Evolutionary conservation across 2,797 vertebrate species (phyloP).

Genomic region (Crypturellus tataupa): DNA sequence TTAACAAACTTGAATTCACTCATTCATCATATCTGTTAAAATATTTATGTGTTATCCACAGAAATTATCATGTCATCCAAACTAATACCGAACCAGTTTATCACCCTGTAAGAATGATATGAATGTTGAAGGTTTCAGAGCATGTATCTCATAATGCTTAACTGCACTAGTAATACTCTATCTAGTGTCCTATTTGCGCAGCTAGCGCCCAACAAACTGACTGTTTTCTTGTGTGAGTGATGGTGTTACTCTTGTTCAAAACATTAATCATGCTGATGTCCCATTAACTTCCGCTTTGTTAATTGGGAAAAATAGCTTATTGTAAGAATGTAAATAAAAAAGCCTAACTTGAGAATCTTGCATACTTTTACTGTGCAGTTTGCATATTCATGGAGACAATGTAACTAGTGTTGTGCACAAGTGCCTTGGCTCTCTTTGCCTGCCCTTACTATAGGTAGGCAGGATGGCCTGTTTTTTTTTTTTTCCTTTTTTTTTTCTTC

Average conservation of each 20-base stretch:
- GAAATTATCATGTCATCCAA: neutral
- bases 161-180: neutral
- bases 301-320: neutral
- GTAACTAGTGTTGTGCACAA: neutral
- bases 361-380: neutral
- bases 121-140: neutral
- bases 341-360: neutral
- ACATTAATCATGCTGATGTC: neutral
- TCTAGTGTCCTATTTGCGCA: neutral
- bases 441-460: neutral
- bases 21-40: neutral
- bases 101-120: neutral
- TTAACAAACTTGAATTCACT: neutral
- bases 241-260: neutral
- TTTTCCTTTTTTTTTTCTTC: too few species aligned
- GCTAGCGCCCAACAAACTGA: neutral
- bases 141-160: neutral
- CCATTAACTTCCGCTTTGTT: neutral
- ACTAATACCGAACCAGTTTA: neutral
- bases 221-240: constrained; percentile 17
- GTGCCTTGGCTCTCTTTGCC: neutral
- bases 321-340: neutral
- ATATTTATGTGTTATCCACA: neutral
- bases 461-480: neutral
- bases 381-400: neutral